A percentile compares a stretch with the other conserved stretches of the same genome.
Evolutionary conservation across 2,113 vertebrate species (phyloP).

Genomic region (Ptilorrhoa leucosticta): DNA sequence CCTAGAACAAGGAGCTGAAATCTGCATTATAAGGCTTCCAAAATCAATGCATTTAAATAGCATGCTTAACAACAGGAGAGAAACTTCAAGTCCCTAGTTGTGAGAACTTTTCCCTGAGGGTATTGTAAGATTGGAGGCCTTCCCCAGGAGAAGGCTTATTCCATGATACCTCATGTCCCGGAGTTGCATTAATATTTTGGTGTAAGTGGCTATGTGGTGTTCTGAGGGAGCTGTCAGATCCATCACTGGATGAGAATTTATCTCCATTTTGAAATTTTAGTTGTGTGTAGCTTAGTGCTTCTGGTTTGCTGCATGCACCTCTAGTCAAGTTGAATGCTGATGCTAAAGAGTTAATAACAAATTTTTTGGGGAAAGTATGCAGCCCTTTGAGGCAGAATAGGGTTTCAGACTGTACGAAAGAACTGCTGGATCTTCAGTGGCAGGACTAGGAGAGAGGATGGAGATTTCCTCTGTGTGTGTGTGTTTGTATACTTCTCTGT

Average conservation of each 20-base stretch:
- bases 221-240: neutral
- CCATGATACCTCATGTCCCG: neutral
- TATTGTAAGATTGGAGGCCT: neutral
- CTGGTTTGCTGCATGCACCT: neutral
- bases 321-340: neutral
- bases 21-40: slow-evolving; percentile 35
- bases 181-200: neutral
- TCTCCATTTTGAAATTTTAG: neutral
- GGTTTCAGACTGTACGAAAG: neutral
- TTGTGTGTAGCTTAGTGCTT: neutral
- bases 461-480: neutral
- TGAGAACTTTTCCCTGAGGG: slow-evolving; percentile 31
- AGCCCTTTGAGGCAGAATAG: neutral
- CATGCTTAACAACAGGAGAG: slow-evolving; percentile 59
- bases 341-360: neutral
- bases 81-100: slow-evolving; percentile 9
- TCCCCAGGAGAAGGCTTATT: slow-evolving; percentile 1
- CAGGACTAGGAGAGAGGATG: neutral
- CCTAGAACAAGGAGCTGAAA: slow-evolving; percentile 42
- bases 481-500: neutral
- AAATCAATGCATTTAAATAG: slow-evolving; percentile 74
- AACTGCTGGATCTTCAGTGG: neutral
- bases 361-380: neutral
- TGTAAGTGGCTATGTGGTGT: neutral
- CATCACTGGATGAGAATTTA: neutral